Evolutionary conservation across 2,888 invertebrate genomes (phyloP).

Genomic region (Chydorus sphaericus): DNA sequence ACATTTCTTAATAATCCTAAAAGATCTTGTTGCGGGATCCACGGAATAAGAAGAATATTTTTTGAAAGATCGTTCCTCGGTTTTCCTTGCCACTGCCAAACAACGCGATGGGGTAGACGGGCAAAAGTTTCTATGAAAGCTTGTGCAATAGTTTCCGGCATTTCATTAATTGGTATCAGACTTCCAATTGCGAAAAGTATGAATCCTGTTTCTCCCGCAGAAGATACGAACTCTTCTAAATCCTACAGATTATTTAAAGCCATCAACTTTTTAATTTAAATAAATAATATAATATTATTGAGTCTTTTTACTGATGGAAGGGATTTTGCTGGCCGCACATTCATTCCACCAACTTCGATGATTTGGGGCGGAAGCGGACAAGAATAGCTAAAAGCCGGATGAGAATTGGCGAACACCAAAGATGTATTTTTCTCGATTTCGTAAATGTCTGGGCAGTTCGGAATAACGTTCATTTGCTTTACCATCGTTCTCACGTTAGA

Average conservation of each 20-base stretch:
- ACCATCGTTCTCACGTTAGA: not conserved
- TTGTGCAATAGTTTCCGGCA: slow-evolving; percentile 20
- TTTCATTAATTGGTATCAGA: slow-evolving; percentile 23
- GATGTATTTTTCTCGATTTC: slow-evolving; percentile 1
- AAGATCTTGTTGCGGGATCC: slow-evolving; percentile 28
- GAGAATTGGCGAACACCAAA: slow-evolving; percentile 17
- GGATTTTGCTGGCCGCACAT: slow-evolving; percentile 25
- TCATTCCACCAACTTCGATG: slow-evolving; percentile 20
- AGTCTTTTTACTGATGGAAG: too few species aligned
- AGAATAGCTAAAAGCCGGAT: slow-evolving; percentile 15
- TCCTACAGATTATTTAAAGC: slow-evolving; percentile 15
- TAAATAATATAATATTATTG: too few species aligned
- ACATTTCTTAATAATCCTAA: slow-evolving; percentile 23
- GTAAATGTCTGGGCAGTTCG: slow-evolving; percentile 14
- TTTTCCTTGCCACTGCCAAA: slow-evolving; percentile 18
- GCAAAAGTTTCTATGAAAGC: slow-evolving; percentile 20
- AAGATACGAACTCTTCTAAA: not conserved
- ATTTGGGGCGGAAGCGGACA: slow-evolving; percentile 18
- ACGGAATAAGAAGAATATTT: slow-evolving; percentile 24
- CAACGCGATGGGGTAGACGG: slow-evolving; percentile 20
- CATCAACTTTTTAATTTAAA: too few species aligned
- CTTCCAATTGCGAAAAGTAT: slow-evolving; percentile 27
- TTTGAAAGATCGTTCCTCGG: slow-evolving; percentile 16
- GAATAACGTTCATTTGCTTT: slow-evolving; percentile 8
- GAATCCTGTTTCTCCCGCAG: slow-evolving; percentile 21